Base-by-base conservation (phyloP, 2,888 invertebrate species). In the Drosophila kuntzei region DNA sequence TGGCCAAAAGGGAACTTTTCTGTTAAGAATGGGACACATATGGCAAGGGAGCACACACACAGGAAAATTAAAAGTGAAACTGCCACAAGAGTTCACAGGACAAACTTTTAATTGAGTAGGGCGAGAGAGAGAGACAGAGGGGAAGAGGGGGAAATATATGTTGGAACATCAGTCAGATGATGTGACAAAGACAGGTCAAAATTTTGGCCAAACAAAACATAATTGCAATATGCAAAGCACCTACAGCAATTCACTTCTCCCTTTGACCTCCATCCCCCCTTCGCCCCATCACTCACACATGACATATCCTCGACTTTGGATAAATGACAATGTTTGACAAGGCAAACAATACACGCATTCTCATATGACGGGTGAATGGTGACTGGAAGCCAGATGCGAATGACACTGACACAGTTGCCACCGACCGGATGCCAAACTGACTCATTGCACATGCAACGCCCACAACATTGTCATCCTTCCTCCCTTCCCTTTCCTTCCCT, bases 251-350 rank as follows among this genome's bases (percentile, higher is more conserved):
- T 32, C n/a, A n/a, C 6, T n/a, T 37, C n/a, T 43, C 49, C 50
- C 34, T n/a, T 20, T 43, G 14, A 12, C 29, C 14, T 22, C 41
- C 11, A n/a, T 18, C 3, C 37, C 18, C 11, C 29, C 34, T 22
- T 16, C 27, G 2, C 12, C 22, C 34, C 20, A 18, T 16, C n/a
- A n/a, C 7, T 29, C 37, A 9, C 14, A 2, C 16, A 39, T 29
- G 34, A 29, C 20, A 27, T 47, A 50, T 59, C 43, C 50, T 62
- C 77, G 57, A 70, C 84, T 71, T 84, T 76, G 81, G 79, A 76
- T 76, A 81, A 79, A 83, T 84, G 81, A 79, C 79, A 87, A 81
- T 87, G 87, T 87, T 83, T 83, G 87, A 84, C 83, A 84, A 68
- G 76, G 68, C 87, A 87, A 84, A 82, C 82, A 82, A 73, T 67